phyloP scores from a whole-genome alignment of 2,797 vertebrate genomes.

The Anas bernieri region DNA sequence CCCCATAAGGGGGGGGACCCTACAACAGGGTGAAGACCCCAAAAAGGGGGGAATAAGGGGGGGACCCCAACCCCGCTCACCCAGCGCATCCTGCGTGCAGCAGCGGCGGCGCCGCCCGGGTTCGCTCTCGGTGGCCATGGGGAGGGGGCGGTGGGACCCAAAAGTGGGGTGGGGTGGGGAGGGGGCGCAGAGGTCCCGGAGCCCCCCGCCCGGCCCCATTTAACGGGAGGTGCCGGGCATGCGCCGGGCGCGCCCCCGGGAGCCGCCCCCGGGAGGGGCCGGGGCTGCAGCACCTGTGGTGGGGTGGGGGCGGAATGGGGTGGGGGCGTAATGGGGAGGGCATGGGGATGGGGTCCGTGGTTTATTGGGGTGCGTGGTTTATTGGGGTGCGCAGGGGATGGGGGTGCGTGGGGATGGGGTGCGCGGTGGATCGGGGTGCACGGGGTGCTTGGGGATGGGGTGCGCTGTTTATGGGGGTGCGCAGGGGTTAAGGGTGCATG shows the following conservation, averaged over 20 bases:
- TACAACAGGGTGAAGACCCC: no score
- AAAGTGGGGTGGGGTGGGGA: no score
- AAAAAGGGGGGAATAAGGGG: no score
- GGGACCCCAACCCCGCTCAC: background rate
- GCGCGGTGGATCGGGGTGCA: no score
- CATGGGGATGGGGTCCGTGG: background rate
- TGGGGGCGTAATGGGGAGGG: background rate
- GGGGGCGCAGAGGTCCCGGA: background rate
- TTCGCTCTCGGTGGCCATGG: slow-evolving; percentile 25
- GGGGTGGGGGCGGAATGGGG: background rate
- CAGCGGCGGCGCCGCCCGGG: background rate
- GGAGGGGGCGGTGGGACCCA: no score
- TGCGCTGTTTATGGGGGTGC: no score
- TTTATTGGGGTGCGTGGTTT: no score
- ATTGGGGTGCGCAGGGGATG: no score
- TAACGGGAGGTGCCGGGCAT: slow-evolving; percentile 29
- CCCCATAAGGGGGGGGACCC: no score
- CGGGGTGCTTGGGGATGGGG: no score
- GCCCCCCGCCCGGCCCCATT: background rate
- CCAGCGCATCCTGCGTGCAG: slow-evolving; percentile 40
- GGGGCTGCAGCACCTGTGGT: background rate
- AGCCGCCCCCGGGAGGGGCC: background rate
- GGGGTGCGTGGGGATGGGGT: no score
- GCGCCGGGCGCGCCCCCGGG: background rate
- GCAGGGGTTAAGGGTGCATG: no score